Conservation (phyloP, 2,797 vertebrate species). For the Dipus sagitta region DNA sequence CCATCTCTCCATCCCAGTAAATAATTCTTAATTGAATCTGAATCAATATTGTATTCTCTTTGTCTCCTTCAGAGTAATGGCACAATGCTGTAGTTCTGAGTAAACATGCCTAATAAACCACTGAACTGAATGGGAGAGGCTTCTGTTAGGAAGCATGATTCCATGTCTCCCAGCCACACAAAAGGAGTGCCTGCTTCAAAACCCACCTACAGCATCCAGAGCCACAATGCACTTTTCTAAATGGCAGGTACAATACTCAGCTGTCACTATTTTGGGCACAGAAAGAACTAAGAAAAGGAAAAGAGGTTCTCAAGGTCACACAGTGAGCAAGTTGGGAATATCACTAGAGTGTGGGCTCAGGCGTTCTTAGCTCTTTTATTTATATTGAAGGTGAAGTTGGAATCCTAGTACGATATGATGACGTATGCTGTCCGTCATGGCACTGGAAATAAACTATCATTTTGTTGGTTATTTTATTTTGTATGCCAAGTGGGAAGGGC, state of each 20-base stretch:
- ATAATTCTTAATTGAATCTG: not conserved
- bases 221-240: not conserved
- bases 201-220: not conserved
- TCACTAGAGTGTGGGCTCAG: not conserved
- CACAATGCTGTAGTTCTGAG: not conserved
- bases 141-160: not conserved
- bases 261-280: not conserved
- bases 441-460: constrained; percentile 78
- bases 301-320: not conserved
- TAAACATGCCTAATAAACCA: not conserved
- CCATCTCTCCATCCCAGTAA: not conserved
- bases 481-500: constrained; percentile 75
- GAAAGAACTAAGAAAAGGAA: not conserved
- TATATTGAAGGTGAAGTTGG: not conserved
- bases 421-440: not conserved
- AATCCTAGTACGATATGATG: not conserved
- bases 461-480: constrained; percentile 82
- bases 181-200: not conserved
- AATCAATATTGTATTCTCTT: not conserved
- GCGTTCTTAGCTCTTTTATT: not conserved
- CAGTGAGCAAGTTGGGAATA: not conserved
- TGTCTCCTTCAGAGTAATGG: not conserved
- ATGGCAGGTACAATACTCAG: not conserved
- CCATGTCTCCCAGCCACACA: not conserved
- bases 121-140: not conserved